These are phyloP conservation scores for Drosophila rellima DNA, from an alignment of 2,888 invertebrate species.

Conservation along the genomic window DNA sequence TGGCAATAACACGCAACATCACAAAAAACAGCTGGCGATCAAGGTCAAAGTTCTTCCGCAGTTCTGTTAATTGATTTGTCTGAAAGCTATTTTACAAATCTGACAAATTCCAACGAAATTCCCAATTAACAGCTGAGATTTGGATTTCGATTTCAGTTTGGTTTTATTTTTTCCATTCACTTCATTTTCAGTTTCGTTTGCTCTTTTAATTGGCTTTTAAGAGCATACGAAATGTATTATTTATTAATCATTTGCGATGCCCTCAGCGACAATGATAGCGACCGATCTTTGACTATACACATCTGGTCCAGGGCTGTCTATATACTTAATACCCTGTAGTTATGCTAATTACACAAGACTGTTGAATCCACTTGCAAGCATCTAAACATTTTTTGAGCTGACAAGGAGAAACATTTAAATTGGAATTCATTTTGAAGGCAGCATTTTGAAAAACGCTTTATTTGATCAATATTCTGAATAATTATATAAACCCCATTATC, in stretches of 20 bases:
- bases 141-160: background rate
- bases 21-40: slow-evolving; percentile 18
- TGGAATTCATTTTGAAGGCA: too few species aligned
- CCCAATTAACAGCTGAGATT: slow-evolving; percentile 5
- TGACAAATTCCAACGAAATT: background rate
- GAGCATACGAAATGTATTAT: slow-evolving; percentile 21
- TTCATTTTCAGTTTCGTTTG: background rate
- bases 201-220: slow-evolving; percentile 28
- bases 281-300: slow-evolving; percentile 19
- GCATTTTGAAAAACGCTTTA: too few species aligned
- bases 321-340: slow-evolving; percentile 19
- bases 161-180: slow-evolving; percentile 27
- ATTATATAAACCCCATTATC: too few species aligned
- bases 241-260: slow-evolving; percentile 25
- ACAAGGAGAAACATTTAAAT: too few species aligned
- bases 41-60: slow-evolving; percentile 17
- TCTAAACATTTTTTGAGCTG: too few species aligned
- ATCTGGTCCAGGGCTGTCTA: slow-evolving; percentile 11
- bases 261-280: slow-evolving; percentile 25
- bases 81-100: slow-evolving; percentile 3
- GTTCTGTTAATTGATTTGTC: slow-evolving; percentile 24
- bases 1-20: slow-evolving; percentile 17
- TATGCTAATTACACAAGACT: too few species aligned
- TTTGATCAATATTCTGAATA: too few species aligned
- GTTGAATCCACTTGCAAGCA: too few species aligned